A percentile compares a stretch with the other conserved stretches of the same genome.
phyloP scores from a whole-genome alignment of 2,113 vertebrate genomes.

The Ammodytes dubius region DNA sequence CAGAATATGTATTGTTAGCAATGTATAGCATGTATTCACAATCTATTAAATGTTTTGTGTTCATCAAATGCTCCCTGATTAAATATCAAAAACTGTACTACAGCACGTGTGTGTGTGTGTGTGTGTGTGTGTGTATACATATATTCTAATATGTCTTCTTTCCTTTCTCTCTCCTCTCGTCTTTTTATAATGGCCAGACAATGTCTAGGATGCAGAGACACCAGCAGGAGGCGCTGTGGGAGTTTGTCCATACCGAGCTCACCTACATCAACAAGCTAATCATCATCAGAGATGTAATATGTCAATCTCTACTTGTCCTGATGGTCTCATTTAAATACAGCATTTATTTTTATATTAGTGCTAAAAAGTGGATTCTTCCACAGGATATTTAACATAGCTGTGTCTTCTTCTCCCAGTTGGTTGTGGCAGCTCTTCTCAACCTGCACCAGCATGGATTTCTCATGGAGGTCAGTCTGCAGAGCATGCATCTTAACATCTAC shows the following conservation, averaged over 20 bases:
- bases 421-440: slow-evolving; percentile 83
- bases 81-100: not conserved
- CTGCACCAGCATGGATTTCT: slow-evolving; percentile 84
- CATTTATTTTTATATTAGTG: not conserved
- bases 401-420: slow-evolving; percentile 78
- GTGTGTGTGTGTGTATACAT: no score
- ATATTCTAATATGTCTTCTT: no score
- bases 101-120: no score
- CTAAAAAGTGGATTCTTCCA: slow-evolving; percentile 22
- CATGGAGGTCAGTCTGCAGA: slow-evolving; percentile 83
- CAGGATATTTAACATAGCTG: slow-evolving; percentile 30
- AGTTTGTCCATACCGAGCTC: slow-evolving; percentile 88
- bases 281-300: slow-evolving; percentile 84
- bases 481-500: not conserved
- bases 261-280: slow-evolving; percentile 86
- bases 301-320: not conserved
- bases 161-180: not conserved
- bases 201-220: slow-evolving; percentile 86
- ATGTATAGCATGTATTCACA: not conserved
- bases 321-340: slow-evolving; percentile 5
- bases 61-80: not conserved
- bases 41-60: not conserved
- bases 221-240: slow-evolving; percentile 92
- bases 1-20: no score
- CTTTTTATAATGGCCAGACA: slow-evolving; percentile 70